A percentile compares a stretch with the other conserved stretches of the same genome.
Evolutionary conservation across 2,797 vertebrate species (phyloP).

Genomic region (Hozukius guyotensis): DNA sequence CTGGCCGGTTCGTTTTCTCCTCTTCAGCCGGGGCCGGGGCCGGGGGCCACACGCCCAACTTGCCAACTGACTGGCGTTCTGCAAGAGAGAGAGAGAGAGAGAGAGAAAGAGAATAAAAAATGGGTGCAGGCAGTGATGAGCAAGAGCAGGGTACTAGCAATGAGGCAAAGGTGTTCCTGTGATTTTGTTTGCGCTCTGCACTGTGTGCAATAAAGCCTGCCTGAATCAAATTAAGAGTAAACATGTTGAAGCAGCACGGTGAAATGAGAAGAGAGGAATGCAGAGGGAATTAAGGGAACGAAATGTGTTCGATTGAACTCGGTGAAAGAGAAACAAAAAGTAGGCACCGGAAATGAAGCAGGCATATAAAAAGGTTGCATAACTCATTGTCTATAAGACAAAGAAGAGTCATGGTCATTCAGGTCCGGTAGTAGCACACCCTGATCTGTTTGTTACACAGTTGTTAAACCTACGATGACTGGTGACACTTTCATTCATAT

Average conservation of each 20-base stretch:
- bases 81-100: slow-evolving; percentile 27
- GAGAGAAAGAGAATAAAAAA: slow-evolving; percentile 15
- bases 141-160: not conserved
- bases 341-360: not conserved
- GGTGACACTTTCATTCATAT: slow-evolving; percentile 2
- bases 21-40: slow-evolving; percentile 47
- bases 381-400: slow-evolving; percentile 10
- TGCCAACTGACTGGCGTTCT: slow-evolving; percentile 63
- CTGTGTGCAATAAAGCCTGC: slow-evolving; percentile 8
- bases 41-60: slow-evolving; percentile 60
- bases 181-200: slow-evolving; percentile 10
- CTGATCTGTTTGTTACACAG: slow-evolving; percentile 20
- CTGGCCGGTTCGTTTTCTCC: slow-evolving; percentile 27
- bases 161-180: slow-evolving; percentile 16
- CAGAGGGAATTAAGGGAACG: not conserved
- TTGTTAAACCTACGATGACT: not conserved
- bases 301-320: not conserved
- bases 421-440: slow-evolving; percentile 24
- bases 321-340: not conserved
- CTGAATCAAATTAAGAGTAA: slow-evolving; percentile 28
- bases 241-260: not conserved
- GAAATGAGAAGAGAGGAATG: not conserved
- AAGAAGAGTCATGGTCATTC: slow-evolving; percentile 15
- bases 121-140: not conserved
- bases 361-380: not conserved